Evolutionary conservation across 2,113 vertebrate genomes (phyloP).

Genomic region (Apeltes quadracus): DNA sequence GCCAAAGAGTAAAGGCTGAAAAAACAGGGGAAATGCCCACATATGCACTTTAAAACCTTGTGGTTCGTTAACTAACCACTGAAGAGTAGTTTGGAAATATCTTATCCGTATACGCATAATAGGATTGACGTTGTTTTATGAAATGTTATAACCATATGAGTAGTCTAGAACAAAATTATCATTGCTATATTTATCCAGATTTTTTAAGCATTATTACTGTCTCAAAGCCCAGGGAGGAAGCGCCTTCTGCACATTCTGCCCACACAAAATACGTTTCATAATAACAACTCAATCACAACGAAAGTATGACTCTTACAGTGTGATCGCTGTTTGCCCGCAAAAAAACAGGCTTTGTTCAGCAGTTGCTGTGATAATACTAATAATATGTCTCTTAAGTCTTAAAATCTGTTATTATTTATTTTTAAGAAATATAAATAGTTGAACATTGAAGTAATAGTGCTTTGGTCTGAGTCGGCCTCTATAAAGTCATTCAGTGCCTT

Average conservation of each 20-base stretch:
- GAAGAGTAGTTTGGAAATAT: too few species aligned
- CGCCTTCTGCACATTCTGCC: too few species aligned
- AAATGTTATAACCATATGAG: too few species aligned
- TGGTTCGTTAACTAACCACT: conserved; percentile 38
- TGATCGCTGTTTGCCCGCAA: background rate
- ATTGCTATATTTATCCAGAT: too few species aligned
- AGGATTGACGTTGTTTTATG: too few species aligned
- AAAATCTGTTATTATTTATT: background rate
- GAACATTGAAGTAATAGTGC: background rate
- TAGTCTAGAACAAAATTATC: too few species aligned
- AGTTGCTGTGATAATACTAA: background rate
- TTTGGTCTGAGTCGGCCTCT: background rate
- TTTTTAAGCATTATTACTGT: conserved; percentile 64
- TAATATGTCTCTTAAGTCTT: background rate
- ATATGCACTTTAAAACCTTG: background rate
- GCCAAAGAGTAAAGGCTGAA: background rate
- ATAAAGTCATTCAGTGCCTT: background rate
- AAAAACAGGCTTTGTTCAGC: background rate
- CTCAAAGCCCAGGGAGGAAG: conserved; percentile 5
- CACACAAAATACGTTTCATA: background rate
- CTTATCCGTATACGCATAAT: too few species aligned
- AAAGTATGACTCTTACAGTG: background rate
- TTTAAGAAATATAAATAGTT: background rate
- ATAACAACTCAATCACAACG: background rate
- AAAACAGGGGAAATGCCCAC: conserved; percentile 18